Percentiles rank a stretch among this genome's conserved stretches.
These are phyloP conservation scores for Paramormyrops kingsleyae DNA, from an alignment of 2,113 vertebrate genomes.

Conservation along the genomic window DNA sequence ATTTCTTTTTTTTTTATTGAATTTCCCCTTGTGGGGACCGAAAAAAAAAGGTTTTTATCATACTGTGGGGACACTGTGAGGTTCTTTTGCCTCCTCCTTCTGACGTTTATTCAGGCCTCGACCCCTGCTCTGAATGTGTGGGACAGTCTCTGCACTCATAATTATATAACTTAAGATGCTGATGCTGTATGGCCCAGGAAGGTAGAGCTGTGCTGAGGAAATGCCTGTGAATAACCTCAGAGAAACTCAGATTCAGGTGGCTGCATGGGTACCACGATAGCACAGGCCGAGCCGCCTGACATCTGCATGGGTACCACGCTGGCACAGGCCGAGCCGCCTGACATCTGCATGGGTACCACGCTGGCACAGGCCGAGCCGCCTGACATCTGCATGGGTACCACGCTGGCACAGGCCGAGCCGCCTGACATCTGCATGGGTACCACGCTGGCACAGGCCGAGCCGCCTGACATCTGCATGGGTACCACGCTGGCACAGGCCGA, in stretches of 20 bases:
- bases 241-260: neutral
- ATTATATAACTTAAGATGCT: neutral
- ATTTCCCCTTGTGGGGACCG: too few relatives aligned
- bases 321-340: neutral
- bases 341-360: neutral
- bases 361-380: neutral
- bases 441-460: neutral
- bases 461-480: too few relatives aligned
- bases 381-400: neutral
- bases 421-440: neutral
- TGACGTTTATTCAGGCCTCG: neutral
- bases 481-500: too few relatives aligned
- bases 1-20: too few relatives aligned
- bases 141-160: neutral
- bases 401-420: neutral
- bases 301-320: neutral
- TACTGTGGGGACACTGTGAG: too few relatives aligned
- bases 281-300: neutral
- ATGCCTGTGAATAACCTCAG: neutral
- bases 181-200: neutral
- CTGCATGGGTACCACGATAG: neutral
- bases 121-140: conserved; percentile 13
- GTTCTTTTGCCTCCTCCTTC: neutral
- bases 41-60: too few relatives aligned
- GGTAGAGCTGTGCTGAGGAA: neutral